Base-by-base conservation (phyloP, 2,888 invertebrate genomes). In the Anoncus sp. region DNA sequence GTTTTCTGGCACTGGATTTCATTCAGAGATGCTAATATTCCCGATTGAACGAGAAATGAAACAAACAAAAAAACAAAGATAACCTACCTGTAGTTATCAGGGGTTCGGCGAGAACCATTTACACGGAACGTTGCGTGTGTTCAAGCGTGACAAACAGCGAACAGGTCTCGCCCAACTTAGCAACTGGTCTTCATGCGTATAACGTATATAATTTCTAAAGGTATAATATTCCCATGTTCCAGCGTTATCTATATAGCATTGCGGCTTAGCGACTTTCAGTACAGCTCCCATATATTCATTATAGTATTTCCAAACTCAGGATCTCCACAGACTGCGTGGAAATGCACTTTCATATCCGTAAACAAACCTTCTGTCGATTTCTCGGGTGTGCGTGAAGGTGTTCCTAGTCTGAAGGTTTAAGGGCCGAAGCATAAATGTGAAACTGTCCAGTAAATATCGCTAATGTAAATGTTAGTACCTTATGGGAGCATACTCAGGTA, bases 91-190 rank as follows among this genome's bases (percentile, higher is more conserved):
- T 27, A 5, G 27, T 59, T 49, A 59, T 22, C 20, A 31, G 69
- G 47, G 59, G 35, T 47, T 47, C 20, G 6, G 49, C 24, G 22
- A 60, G 24, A 24, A 59, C 3, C 45, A 40, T 77, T 60, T 53
- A 20, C 16, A 62, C 69, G 22, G 55, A 67, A 45, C 49, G 20
- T 20, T 53, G 66, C 40, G 38, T 20, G 27, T 63, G 71, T 24
- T 80, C 67, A 53, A 53, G 71, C 77, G 66, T 75, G 71, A 75
- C 67, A 69, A 69, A 62, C 76, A 43, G 40, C 62, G 24, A 79
- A 74, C 73, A 24, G 73, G 73, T 79, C 71, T 76, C 67, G 73
- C 49, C 66, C 20, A 65, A 71, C 74, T 45, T 12, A 24, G 20
- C 57, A 60, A 75, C 75, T 51, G 51, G 71, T 75, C 47, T 72